Conservation (phyloP, 2,888 invertebrate genomes). For the Polymixis flavicincta region DNA sequence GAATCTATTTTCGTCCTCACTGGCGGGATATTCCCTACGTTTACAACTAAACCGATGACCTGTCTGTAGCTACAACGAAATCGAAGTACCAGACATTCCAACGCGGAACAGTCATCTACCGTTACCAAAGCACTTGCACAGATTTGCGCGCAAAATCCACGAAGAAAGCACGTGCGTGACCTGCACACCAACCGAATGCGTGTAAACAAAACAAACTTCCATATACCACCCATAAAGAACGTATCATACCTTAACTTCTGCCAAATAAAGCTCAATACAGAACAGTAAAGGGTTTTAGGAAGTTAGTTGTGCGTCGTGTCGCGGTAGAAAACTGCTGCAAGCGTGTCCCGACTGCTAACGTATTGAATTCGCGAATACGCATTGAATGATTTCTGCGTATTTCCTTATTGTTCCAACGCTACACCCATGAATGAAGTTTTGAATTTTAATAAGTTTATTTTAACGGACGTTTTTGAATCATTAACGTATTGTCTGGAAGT, state of each 20-base stretch:
- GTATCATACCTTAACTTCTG: constrained; percentile 63
- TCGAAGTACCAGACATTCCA: constrained; percentile 78
- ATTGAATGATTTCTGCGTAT: constrained; percentile 87
- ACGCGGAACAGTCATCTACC: constrained; percentile 85
- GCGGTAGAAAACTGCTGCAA: constrained; percentile 83
- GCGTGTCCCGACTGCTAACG: constrained; percentile 84
- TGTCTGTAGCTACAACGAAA: constrained; percentile 67
- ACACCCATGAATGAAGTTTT: constrained; percentile 84
- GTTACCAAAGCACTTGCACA: constrained; percentile 83
- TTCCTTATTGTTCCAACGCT: constrained; percentile 86
- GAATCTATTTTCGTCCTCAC: background rate
- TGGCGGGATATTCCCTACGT: constrained; percentile 22
- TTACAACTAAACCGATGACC: constrained; percentile 55
- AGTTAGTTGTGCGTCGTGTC: constrained; percentile 65
- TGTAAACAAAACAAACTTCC: constrained; percentile 68
- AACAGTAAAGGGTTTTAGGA: constrained; percentile 69
- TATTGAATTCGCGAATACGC: constrained; percentile 86
- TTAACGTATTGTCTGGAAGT: constrained; percentile 31
- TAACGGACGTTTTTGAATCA: constrained; percentile 56
- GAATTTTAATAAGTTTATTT: constrained; percentile 80
- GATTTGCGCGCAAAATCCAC: constrained; percentile 88
- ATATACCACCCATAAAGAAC: constrained; percentile 43
- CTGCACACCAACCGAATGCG: constrained; percentile 80
- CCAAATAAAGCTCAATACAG: constrained; percentile 76
- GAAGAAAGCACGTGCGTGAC: constrained; percentile 89